Conservation (phyloP, 2,888 invertebrate genomes). For the Meiosimyza decipiens region DNA sequence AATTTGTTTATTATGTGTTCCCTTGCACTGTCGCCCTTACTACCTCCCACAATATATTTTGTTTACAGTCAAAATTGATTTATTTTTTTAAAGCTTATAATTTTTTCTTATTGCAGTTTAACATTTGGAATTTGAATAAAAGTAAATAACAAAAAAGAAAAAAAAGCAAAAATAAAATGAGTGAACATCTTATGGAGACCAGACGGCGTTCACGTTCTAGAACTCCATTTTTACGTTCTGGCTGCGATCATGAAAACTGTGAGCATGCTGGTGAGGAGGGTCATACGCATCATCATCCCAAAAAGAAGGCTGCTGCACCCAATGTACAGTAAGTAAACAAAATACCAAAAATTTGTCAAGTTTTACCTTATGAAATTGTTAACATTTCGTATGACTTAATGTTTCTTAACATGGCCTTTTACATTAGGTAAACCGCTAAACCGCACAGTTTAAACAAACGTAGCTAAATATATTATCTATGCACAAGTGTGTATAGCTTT, state of each 20-base stretch:
- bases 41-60: not conserved
- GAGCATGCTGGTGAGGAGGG: conserved; percentile 69
- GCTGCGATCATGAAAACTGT: conserved; percentile 72
- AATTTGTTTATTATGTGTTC: not conserved
- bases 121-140: not conserved
- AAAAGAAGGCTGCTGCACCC: conserved; percentile 61
- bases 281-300: conserved; percentile 66
- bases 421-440: too few relatives aligned
- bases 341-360: too few relatives aligned
- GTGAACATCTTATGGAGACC: conserved; percentile 68
- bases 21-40: not conserved
- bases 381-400: too few relatives aligned
- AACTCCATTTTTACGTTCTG: conserved; percentile 74
- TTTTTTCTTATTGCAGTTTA: not conserved
- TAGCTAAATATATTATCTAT: too few relatives aligned
- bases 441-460: too few relatives aligned
- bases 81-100: not conserved
- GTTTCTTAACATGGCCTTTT: too few relatives aligned
- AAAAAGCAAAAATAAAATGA: too few relatives aligned
- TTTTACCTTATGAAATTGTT: too few relatives aligned
- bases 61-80: not conserved
- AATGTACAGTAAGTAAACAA: conserved; percentile 60
- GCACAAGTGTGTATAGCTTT: too few relatives aligned
- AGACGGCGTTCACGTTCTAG: conserved; percentile 78
- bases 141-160: conserved; percentile 1